Evolutionary conservation across 1,140 invertebrate genomes (phyloP), one percentile per base, ranked within the genome.

Genomic region (Nephila pilipes): DNA sequence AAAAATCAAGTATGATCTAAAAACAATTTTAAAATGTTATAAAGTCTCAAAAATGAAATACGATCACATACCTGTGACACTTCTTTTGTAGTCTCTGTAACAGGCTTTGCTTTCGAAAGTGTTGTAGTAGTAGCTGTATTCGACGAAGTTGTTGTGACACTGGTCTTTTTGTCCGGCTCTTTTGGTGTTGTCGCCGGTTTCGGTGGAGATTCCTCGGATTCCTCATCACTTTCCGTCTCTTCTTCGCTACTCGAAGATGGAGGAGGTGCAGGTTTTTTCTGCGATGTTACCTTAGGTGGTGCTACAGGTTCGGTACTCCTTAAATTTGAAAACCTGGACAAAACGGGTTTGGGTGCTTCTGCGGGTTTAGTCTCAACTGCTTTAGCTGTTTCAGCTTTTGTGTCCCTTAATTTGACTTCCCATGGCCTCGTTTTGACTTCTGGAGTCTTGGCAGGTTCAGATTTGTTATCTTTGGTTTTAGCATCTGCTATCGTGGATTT

Each of bases 51-150:
- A 81, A 81, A 22, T n/a, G 8, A 10, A 81, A n/a, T 54, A 22
- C 0, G 38, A 46, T 46, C n/a, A n/a, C 83, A 58, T 85, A 85
- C 83, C 29, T 94, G 57, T 83, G 90, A 16, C 60, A 22, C 46
- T 63, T 79, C 95, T 12, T 94, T 95, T 85, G 96, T 96, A 36
- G 36, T 18, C 18, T 96, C 96, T 63, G 20, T 22, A 25, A n/a
- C n/a, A 54, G 96, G 96, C 94, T 96, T 25, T 38, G 55, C 36
- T 90, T 90, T 90, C 25, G 75, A 32, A 20, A 36, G 6, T 3
- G 36, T 36, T 92, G 54, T 32, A 54, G 54, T 25, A 54, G 0
- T 54, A 22, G 46, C 36, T 54, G 88, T 29, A 25, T n/a, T 46
- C 36, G n/a, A 46, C 46, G 46, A 46, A 46, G 46, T 46, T 6